phyloP scores from a whole-genome alignment of 2,888 invertebrate genomes.

The Teinopalpus imperialis region DNA sequence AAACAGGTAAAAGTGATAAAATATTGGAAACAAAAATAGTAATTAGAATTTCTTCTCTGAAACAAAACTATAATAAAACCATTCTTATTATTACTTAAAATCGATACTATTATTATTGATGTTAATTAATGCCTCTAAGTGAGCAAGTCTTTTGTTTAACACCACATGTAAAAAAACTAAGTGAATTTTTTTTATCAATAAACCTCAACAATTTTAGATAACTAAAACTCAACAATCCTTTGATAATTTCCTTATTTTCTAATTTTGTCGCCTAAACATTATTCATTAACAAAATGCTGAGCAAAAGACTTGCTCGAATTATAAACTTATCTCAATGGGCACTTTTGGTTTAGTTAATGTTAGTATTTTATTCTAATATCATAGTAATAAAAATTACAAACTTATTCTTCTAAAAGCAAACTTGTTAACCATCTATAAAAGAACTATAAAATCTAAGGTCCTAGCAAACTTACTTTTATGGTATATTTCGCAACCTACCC shows the following conservation, averaged over 20 bases:
- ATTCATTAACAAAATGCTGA: constrained; percentile 68
- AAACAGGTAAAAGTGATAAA: constrained; percentile 80
- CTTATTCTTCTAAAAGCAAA: constrained; percentile 78
- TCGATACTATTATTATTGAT: constrained; percentile 76
- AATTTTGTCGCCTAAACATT: constrained; percentile 80
- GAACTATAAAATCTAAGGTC: constrained; percentile 76
- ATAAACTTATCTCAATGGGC: constrained; percentile 82
- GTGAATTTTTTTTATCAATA: constrained; percentile 61
- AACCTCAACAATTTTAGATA: constrained; percentile 78
- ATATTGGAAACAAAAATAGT: constrained; percentile 81
- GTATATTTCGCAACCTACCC: constrained; percentile 69
- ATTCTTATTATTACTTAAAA: constrained; percentile 77
- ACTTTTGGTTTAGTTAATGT: constrained; percentile 82
- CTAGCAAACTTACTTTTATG: constrained; percentile 73
- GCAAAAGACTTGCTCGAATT: constrained; percentile 75
- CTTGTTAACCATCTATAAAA: constrained; percentile 76
- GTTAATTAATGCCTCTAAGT: constrained; percentile 79
- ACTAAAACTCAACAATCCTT: constrained; percentile 76
- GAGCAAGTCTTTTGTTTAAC: constrained; percentile 75
- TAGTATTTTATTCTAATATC: constrained; percentile 77
- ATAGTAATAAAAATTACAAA: constrained; percentile 78
- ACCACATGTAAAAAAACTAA: constrained; percentile 69
- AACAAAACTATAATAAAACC: constrained; percentile 80
- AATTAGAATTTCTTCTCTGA: constrained; percentile 80
- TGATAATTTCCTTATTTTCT: constrained; percentile 75